Base-by-base conservation (phyloP, 2,888 invertebrate species). In the Synergus itoensis region DNA sequence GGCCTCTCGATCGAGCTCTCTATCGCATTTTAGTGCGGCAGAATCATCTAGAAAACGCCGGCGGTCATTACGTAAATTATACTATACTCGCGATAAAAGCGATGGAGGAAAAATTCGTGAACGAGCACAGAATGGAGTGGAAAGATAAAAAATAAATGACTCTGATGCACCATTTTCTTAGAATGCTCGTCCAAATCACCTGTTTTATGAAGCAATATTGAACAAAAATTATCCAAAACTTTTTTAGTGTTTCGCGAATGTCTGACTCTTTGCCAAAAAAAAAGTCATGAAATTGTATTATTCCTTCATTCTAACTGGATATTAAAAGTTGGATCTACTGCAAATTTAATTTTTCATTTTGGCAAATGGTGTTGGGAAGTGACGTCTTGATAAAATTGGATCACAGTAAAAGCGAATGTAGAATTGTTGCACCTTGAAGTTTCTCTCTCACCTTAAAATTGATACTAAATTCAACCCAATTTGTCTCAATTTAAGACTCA, bases 1-100 rank as follows among this genome's bases (percentile, higher is more conserved):
- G 69, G 28, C 48, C 48, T 69, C 69, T 69, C 45, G 45, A 69
- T 28, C 28, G 69, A 16, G 28, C 48, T 69, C 69, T 69, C 45
- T 28, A 69, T 28, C 28, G 48, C 21, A 69, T 69, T 45, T 67
- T 14, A 65, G 67, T 48, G 28, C 45, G 21, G 69, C 45, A 48
- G 45, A 48, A 69, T 69, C 48, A 69, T 69, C 28, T 21, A 69
- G 69, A 48, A 36, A 69, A 45, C 28, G 69, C 69, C 48, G 45
- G 43, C 69, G 69, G 69, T 69, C 69, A 69, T 69, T 69, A 69
- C 69, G 69, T 48, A 48, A 69, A 69, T 69, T 69, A 69, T 69
- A 69, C 67, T 67, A 45, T 67, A 67, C 67, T 67, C 67, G n/a
- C 67, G 18, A 69, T 69, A 69, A 69, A 69, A 69, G 69, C 48